Evolutionary conservation across 2,888 invertebrate genomes (phyloP).

Genomic region (Drosophila vallismaia): DNA sequence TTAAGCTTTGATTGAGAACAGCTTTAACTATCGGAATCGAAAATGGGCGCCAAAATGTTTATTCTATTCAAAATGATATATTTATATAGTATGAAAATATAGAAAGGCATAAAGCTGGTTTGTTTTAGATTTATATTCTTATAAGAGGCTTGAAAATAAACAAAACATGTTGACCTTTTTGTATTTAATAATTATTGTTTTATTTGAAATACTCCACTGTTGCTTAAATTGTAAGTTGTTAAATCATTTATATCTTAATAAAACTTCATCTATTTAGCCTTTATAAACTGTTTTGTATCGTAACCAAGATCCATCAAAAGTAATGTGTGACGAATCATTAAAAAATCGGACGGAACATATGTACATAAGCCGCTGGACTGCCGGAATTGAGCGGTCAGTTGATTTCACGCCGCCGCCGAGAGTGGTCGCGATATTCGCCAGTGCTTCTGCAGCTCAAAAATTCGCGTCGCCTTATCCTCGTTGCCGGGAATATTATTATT

Average conservation of each 20-base stretch:
- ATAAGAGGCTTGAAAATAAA: background rate
- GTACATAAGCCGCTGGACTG: slow-evolving; percentile 17
- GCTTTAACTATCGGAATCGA: slow-evolving; percentile 15
- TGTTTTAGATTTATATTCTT: background rate
- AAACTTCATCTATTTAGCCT: background rate
- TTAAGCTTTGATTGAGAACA: background rate
- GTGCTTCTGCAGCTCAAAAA: slow-evolving; percentile 24
- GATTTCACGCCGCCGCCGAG: slow-evolving; percentile 65
- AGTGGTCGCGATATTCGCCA: slow-evolving; percentile 58
- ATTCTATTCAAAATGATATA: background rate
- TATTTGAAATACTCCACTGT: background rate
- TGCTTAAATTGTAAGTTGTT: background rate
- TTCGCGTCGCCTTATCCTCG: slow-evolving; percentile 36
- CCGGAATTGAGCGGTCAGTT: slow-evolving; percentile 57
- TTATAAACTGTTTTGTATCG: background rate
- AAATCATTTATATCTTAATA: background rate
- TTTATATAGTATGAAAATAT: background rate
- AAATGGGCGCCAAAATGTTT: slow-evolving; percentile 4
- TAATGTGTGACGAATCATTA: background rate
- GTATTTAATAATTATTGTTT: background rate
- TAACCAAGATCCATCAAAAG: slow-evolving; percentile 12
- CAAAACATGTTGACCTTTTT: background rate
- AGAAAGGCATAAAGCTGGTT: background rate
- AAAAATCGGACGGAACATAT: slow-evolving; percentile 6
- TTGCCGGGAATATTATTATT: slow-evolving; percentile 12